phyloP scores from a whole-genome alignment of 1,140 invertebrate species.

The Hycleus phaleratus region DNA sequence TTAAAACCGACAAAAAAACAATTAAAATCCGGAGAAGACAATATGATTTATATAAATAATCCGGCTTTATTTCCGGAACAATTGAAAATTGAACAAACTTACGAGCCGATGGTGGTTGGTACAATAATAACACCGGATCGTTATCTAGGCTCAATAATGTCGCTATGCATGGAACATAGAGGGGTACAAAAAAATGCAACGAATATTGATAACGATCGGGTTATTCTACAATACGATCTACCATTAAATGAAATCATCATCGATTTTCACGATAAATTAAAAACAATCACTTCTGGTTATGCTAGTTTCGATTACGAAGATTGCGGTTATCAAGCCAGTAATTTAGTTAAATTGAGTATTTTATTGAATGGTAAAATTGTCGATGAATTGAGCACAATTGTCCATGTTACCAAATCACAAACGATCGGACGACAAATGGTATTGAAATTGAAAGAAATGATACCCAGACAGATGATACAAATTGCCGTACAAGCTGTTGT shows the following conservation, averaged over 20 bases:
- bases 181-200: slow-evolving; percentile 65
- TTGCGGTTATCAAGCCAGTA: slow-evolving; percentile 62
- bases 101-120: slow-evolving; percentile 82
- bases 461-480: slow-evolving; percentile 81
- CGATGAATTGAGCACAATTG: slow-evolving; percentile 82
- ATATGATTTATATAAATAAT: slow-evolving; percentile 63
- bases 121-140: slow-evolving; percentile 83
- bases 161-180: slow-evolving; percentile 68
- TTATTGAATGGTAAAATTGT: slow-evolving; percentile 72
- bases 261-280: slow-evolving; percentile 91
- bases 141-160: slow-evolving; percentile 62
- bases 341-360: slow-evolving; percentile 58
- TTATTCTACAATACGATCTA: slow-evolving; percentile 75
- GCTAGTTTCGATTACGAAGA: slow-evolving; percentile 98
- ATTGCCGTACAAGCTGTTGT: slow-evolving; percentile 84
- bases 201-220: slow-evolving; percentile 73
- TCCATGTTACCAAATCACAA: slow-evolving; percentile 62
- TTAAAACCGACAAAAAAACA: slow-evolving; percentile 50
- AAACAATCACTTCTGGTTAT: slow-evolving; percentile 85
- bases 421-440: slow-evolving; percentile 64
- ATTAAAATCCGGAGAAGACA: slow-evolving; percentile 57
- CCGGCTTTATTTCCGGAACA: slow-evolving; percentile 70
- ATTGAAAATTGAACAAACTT: slow-evolving; percentile 61
- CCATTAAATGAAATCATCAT: slow-evolving; percentile 90
- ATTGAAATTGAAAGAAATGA: slow-evolving; percentile 72